A percentile compares a stretch with the other conserved stretches of the same genome.
phyloP scores from a whole-genome alignment of 2,113 vertebrate species.

The Burhinus oedicnemus region DNA sequence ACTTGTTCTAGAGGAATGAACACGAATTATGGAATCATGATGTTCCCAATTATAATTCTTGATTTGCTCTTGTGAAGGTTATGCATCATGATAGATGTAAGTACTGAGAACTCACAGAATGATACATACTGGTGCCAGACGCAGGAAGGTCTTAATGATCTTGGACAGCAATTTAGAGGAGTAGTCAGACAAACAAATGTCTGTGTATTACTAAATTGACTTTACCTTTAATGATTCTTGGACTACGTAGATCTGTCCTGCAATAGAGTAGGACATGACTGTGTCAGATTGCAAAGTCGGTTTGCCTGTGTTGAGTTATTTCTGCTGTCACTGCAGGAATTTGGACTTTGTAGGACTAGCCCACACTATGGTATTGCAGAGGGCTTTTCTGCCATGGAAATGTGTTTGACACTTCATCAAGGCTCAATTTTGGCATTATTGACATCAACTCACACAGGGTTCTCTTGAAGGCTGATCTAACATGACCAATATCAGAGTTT shows the following conservation, averaged over 20 bases:
- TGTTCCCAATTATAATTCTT: neutral
- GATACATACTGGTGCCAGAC: neutral
- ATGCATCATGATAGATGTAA: neutral
- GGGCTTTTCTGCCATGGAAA: neutral
- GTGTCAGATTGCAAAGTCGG: neutral
- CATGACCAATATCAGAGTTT: neutral
- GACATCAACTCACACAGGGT: neutral
- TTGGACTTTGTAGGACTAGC: neutral
- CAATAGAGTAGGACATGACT: neutral
- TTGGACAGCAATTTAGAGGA: neutral
- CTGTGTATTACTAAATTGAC: neutral
- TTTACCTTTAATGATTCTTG: neutral
- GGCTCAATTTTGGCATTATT: neutral
- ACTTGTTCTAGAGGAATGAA: slow-evolving; percentile 3
- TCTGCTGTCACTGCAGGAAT: neutral
- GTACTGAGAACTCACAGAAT: neutral
- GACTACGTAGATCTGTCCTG: neutral
- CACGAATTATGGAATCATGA: neutral
- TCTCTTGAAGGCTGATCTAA: neutral
- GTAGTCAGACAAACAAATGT: neutral
- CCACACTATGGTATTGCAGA: neutral
- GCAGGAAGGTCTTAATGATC: neutral
- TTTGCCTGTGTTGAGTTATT: neutral
- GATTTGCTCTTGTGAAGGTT: neutral
- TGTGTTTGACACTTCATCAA: neutral